Evolutionary conservation across 2,113 vertebrate genomes (phyloP).

Genomic region (Pleuronectes platessa): DNA sequence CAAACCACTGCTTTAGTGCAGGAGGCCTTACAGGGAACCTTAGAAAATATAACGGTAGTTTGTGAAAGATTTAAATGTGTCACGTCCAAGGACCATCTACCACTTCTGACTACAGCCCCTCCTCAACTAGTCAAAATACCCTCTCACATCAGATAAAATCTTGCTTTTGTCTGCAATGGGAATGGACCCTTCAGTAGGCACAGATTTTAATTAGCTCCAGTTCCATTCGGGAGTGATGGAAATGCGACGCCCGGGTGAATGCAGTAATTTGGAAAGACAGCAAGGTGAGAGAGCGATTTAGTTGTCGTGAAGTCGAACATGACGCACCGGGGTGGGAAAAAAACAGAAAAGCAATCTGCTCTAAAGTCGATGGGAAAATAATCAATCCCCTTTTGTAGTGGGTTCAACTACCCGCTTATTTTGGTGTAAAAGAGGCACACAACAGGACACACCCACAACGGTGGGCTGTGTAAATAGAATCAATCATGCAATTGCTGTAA

Average conservation of each 20-base stretch:
- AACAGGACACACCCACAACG: background rate
- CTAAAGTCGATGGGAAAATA: too few relatives aligned
- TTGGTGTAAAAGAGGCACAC: too few relatives aligned
- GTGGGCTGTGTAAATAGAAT: background rate
- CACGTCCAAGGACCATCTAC: background rate
- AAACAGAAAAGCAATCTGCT: too few relatives aligned
- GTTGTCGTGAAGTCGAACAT: too few relatives aligned
- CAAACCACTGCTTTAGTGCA: background rate
- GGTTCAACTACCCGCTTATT: too few relatives aligned
- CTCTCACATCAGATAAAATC: too few relatives aligned
- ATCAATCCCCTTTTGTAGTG: too few relatives aligned
- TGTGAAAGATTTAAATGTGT: background rate
- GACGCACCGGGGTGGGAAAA: too few relatives aligned
- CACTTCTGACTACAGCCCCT: background rate
- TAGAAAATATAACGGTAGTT: constrained; percentile 3
- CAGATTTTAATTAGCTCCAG: background rate
- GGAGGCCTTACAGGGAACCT: background rate
- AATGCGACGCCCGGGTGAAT: background rate
- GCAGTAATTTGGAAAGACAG: background rate
- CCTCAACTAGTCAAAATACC: too few relatives aligned
- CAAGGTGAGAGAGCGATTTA: background rate
- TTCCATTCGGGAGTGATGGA: too few relatives aligned
- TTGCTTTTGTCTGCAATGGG: too few relatives aligned
- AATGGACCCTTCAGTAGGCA: too few relatives aligned
- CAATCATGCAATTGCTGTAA: background rate